phyloP scores from a whole-genome alignment of 2,797 vertebrate genomes.

The Balearica regulorum region DNA sequence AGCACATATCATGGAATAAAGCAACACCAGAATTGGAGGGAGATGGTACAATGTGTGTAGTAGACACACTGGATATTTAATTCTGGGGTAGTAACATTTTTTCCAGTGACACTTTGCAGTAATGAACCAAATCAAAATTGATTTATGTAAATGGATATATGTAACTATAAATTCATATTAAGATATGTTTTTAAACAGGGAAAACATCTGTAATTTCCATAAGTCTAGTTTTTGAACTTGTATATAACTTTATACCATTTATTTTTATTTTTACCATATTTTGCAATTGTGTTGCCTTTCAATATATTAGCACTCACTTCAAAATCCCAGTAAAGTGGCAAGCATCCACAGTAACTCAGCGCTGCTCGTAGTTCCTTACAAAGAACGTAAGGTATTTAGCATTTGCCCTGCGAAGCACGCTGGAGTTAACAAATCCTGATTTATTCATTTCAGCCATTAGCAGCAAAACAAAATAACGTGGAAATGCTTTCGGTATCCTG shows the following conservation, averaged over 20 bases:
- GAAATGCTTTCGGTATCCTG: constrained; percentile 66
- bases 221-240: neutral
- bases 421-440: constrained; percentile 73
- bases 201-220: neutral
- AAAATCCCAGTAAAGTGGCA: neutral
- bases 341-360: neutral
- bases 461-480: constrained; percentile 36
- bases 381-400: constrained; percentile 24
- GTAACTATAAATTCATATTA: neutral
- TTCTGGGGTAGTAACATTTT: neutral
- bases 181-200: neutral
- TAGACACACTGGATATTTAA: neutral
- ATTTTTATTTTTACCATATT: neutral
- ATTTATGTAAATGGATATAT: neutral
- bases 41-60: neutral
- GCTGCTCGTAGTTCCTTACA: neutral
- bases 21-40: neutral
- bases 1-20: neutral
- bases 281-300: neutral
- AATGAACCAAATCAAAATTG: neutral
- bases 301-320: neutral
- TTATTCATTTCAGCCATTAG: constrained; percentile 74
- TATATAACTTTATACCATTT: neutral
- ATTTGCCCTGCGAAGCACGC: constrained; percentile 52
- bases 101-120: neutral